phyloP scores from a whole-genome alignment of 2,888 invertebrate species.

The Allophyes oxyacanthae region DNA sequence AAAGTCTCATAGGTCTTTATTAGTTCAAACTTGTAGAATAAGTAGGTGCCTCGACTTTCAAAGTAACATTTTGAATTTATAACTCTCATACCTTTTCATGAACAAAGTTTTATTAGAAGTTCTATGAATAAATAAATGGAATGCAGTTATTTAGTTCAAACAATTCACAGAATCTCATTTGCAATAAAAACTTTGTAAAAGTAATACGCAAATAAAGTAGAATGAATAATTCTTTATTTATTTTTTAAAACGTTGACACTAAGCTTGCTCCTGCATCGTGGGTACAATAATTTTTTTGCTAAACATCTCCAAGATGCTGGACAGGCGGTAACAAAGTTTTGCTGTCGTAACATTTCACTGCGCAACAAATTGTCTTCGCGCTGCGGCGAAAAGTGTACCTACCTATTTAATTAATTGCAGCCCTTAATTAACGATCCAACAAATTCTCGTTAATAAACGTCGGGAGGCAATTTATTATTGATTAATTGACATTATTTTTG shows the following conservation, averaged over 20 bases:
- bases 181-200: conserved; percentile 16
- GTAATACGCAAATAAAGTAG: conserved; percentile 4
- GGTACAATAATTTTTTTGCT: neutral
- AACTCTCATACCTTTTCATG: neutral
- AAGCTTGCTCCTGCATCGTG: neutral
- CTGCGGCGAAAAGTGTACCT: conserved; percentile 26
- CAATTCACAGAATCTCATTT: conserved; percentile 18
- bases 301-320: conserved; percentile 8
- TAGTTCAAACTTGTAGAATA: too few relatives aligned
- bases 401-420: conserved; percentile 43
- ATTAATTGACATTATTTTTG: conserved; percentile 13
- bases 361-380: conserved; percentile 19
- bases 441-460: conserved; percentile 22
- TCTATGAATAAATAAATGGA: conserved; percentile 22
- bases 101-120: conserved; percentile 18
- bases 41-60: neutral
- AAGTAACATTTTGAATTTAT: conserved; percentile 3
- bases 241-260: too few relatives aligned
- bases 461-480: conserved; percentile 19
- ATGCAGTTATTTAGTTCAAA: conserved; percentile 12
- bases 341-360: conserved; percentile 3
- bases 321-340: conserved; percentile 26
- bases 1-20: too few relatives aligned
- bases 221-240: neutral
- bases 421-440: conserved; percentile 37